Conservation (phyloP, 2,888 invertebrate genomes). For the Tetragonula carbonaria region DNA sequence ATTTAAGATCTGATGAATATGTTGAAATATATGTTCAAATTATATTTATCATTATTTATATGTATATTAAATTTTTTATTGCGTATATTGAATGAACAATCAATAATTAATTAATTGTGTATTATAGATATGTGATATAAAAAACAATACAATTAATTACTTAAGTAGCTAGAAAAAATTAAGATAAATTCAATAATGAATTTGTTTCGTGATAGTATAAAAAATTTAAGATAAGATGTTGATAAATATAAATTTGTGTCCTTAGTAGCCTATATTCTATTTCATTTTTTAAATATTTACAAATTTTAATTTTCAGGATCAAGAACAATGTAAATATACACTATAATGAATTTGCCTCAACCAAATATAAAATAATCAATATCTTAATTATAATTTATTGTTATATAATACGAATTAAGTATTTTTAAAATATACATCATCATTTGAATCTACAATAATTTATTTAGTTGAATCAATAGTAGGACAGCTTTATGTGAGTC, state of each 20-base stretch:
- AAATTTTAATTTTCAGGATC: background rate
- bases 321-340: background rate
- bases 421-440: constrained; percentile 3
- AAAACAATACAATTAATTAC: constrained; percentile 6
- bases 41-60: constrained; percentile 6
- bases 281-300: constrained; percentile 11
- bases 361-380: constrained; percentile 2
- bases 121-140: constrained; percentile 5
- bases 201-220: constrained; percentile 16
- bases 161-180: background rate
- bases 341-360: background rate
- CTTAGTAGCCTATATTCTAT: background rate
- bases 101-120: background rate
- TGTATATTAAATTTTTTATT: constrained; percentile 5
- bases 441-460: background rate
- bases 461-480: too few relatives aligned
- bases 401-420: constrained; percentile 12
- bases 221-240: constrained; percentile 8
- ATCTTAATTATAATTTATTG: background rate
- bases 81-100: background rate
- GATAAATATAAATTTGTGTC: constrained; percentile 11
- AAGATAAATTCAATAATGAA: constrained; percentile 5
- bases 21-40: background rate
- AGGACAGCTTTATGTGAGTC: too few relatives aligned
- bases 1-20: background rate